A percentile compares a stretch with the other conserved stretches of the same genome.
phyloP scores from a whole-genome alignment of 2,797 vertebrate genomes.

The Chiroxiphia lanceolata region DNA sequence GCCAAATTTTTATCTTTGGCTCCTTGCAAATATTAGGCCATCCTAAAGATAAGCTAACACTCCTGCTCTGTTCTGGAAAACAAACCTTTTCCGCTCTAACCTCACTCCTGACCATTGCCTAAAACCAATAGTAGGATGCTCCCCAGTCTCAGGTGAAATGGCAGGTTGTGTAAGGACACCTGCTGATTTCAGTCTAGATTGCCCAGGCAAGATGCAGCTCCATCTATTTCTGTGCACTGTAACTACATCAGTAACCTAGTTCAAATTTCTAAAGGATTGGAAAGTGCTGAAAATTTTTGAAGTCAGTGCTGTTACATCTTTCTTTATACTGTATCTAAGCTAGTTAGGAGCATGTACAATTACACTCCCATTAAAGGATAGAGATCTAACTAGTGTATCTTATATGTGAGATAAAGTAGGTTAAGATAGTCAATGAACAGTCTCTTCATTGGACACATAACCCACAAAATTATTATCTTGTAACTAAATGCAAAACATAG shows the following conservation, averaged over 20 bases:
- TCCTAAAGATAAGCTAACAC: not conserved
- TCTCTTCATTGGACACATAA: not conserved
- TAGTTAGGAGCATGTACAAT: not conserved
- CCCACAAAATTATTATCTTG: not conserved
- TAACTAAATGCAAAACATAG: not conserved
- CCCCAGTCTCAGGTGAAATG: not conserved
- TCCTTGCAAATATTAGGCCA: constrained; percentile 4
- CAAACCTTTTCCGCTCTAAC: not conserved
- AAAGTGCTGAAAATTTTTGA: not conserved
- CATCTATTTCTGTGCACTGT: not conserved
- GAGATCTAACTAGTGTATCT: not conserved
- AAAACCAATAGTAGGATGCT: not conserved
- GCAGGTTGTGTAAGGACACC: not conserved
- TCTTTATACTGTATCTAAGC: not conserved
- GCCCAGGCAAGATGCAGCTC: not conserved
- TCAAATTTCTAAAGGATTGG: not conserved
- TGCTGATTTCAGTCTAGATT: not conserved
- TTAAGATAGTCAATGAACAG: not conserved
- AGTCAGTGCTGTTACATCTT: not conserved
- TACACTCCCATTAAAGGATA: not conserved
- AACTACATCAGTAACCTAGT: not conserved
- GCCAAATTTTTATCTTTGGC: not conserved
- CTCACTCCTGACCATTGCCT: not conserved
- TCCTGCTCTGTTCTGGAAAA: not conserved
- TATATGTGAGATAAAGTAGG: not conserved